Percentiles rank a stretch among this genome's conserved stretches.
These are phyloP conservation scores for Globia sparganii DNA, from an alignment of 2,888 invertebrate genomes.

Conservation along the genomic window DNA sequence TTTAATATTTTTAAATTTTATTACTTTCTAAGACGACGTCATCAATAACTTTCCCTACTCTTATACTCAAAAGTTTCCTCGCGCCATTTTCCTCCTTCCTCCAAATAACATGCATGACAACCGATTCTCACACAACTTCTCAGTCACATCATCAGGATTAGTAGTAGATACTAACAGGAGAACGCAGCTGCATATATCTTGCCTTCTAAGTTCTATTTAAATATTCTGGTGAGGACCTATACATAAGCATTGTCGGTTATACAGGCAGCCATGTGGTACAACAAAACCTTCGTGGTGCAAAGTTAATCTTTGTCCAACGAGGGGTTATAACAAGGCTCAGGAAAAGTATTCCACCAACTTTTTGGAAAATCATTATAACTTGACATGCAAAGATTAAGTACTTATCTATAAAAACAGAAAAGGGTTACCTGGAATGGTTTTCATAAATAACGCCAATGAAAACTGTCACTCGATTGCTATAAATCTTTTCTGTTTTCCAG, in stretches of 20 bases:
- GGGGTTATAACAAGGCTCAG: not conserved
- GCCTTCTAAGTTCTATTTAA: not conserved
- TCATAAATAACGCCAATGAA: conserved; percentile 60
- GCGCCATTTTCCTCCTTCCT: not conserved
- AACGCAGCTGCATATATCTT: too few relatives aligned
- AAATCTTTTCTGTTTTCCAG: conserved; percentile 54
- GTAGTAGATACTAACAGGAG: too few relatives aligned
- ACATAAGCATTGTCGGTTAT: not conserved
- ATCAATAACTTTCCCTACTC: not conserved
- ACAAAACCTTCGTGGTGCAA: not conserved
- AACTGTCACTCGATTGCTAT: conserved; percentile 53
- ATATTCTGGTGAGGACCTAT: not conserved
- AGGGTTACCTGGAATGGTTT: conserved; percentile 49
- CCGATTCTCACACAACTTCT: not conserved
- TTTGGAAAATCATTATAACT: conserved; percentile 39
- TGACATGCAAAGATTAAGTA: conserved; percentile 45
- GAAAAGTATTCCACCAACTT: not conserved
- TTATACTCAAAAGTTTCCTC: not conserved
- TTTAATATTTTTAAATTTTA: not conserved
- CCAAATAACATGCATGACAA: not conserved
- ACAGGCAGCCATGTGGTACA: not conserved
- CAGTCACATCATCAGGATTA: not conserved
- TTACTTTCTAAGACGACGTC: not conserved
- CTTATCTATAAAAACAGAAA: conserved; percentile 52
- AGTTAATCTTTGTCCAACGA: not conserved